Conservation (phyloP, 2,113 vertebrate genomes). For the Ginglymostoma cirratum region DNA sequence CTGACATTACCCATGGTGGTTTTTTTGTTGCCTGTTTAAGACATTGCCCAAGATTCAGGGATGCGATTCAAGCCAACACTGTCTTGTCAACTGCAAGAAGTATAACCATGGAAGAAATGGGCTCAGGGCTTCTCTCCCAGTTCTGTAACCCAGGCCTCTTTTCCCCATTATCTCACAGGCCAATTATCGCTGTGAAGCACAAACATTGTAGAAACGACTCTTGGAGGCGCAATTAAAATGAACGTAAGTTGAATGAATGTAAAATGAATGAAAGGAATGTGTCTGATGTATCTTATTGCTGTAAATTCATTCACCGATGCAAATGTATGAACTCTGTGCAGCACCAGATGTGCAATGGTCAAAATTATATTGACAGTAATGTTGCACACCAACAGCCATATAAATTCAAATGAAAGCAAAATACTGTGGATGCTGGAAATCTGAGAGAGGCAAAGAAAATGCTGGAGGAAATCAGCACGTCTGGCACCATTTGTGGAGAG, state of each 20-base stretch:
- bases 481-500: too few relatives aligned
- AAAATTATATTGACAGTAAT: not conserved
- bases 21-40: not conserved
- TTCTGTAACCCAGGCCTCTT: not conserved
- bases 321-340: not conserved
- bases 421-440: too few relatives aligned
- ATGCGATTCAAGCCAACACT: not conserved
- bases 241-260: not conserved
- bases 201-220: not conserved
- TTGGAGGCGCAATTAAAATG: not conserved
- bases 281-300: not conserved
- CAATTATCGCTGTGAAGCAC: not conserved
- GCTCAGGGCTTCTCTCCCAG: not conserved
- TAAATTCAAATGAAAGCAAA: too few relatives aligned
- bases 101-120: not conserved
- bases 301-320: not conserved
- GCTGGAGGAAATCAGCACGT: too few relatives aligned
- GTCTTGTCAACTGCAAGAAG: not conserved
- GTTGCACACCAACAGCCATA: too few relatives aligned
- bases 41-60: not conserved
- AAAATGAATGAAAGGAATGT: not conserved
- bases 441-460: too few relatives aligned
- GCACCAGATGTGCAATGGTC: not conserved
- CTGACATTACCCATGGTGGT: not conserved
- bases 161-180: not conserved